phyloP scores from a whole-genome alignment of 2,113 vertebrate species.

The Tylochromis polylepis region DNA sequence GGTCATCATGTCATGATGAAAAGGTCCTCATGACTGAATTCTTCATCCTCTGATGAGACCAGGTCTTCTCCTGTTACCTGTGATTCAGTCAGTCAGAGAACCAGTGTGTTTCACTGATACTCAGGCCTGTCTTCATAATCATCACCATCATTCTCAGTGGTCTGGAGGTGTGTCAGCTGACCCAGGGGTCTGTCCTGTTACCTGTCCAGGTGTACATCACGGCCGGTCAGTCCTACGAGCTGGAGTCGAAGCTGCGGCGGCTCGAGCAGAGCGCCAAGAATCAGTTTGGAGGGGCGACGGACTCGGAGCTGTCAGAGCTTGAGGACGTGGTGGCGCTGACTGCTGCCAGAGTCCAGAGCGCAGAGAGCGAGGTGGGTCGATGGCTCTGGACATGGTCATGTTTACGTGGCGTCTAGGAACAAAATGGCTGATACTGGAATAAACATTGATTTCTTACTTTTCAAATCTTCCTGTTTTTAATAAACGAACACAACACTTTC shows the following conservation, averaged over 20 bases:
- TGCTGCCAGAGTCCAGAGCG: constrained; percentile 76
- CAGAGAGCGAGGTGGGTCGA: constrained; percentile 74
- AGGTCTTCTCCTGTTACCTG: not conserved
- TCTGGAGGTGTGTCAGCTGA: not conserved
- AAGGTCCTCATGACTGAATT: not conserved
- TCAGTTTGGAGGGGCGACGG: constrained; percentile 63
- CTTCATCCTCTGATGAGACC: not conserved
- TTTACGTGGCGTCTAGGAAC: not conserved
- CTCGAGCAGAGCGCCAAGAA: constrained; percentile 65
- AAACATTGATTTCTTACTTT: not conserved
- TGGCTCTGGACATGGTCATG: not conserved
- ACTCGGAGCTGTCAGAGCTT: constrained; percentile 85
- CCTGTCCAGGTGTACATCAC: constrained; percentile 77
- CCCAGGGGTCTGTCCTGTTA: not conserved
- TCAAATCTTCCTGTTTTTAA: not conserved
- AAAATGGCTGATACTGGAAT: not conserved
- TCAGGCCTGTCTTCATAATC: not conserved
- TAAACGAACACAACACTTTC: not conserved
- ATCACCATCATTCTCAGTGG: not conserved
- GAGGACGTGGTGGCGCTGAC: constrained; percentile 83
- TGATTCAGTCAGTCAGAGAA: not conserved
- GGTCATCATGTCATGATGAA: not conserved
- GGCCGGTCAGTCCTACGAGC: constrained; percentile 62
- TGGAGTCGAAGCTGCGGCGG: constrained; percentile 58
- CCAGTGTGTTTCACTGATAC: constrained; percentile 2